Percentiles rank a stretch among this genome's conserved stretches.
Evolutionary conservation across 2,113 vertebrate genomes (phyloP).

Genomic region (Coptodon bakossiorum): DNA sequence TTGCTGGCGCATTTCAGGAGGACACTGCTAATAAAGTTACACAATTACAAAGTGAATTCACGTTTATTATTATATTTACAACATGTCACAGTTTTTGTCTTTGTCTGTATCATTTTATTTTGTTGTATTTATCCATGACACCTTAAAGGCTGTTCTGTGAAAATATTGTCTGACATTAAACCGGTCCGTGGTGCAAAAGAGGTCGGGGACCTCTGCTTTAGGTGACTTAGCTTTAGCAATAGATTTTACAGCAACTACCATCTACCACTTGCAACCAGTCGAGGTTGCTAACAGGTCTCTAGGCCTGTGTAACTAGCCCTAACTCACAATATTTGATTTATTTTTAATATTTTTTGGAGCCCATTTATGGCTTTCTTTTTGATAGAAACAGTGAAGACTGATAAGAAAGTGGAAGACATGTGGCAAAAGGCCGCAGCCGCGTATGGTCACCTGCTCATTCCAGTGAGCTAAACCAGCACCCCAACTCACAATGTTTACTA

Average conservation of each 20-base stretch:
- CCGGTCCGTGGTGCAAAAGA: background rate
- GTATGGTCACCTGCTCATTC: background rate
- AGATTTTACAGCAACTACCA: background rate
- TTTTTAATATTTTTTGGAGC: background rate
- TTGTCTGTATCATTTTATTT: background rate
- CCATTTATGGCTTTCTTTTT: background rate
- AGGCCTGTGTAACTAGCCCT: background rate
- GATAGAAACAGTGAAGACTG: background rate
- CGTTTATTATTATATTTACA: background rate
- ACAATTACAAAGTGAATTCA: background rate
- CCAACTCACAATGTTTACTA: background rate
- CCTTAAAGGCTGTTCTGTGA: background rate
- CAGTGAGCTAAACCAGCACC: background rate
- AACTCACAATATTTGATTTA: background rate
- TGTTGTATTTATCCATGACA: background rate
- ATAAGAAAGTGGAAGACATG: background rate
- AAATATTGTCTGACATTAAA: background rate
- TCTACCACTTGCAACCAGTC: background rate
- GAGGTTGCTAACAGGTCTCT: background rate
- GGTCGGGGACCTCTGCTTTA: background rate
- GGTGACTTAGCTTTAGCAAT: background rate
- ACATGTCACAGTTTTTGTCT: background rate
- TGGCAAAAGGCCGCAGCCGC: background rate
- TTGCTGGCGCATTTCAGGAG: background rate
- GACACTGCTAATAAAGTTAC: background rate